Evolutionary conservation across 1,140 invertebrate genomes (phyloP).

Genomic region (Rhagoletis zephyria): DNA sequence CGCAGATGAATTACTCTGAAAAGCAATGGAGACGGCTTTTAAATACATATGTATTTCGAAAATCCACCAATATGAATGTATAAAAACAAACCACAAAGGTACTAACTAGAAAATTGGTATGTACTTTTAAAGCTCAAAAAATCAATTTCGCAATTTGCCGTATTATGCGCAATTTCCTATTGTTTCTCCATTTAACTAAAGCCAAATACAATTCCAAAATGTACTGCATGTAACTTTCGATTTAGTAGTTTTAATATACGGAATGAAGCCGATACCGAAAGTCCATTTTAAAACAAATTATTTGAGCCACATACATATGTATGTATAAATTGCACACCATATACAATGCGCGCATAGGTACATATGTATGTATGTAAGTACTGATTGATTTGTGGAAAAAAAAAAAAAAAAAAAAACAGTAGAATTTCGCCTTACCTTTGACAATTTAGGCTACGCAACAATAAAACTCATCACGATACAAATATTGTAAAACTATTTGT

Average conservation of each 20-base stretch:
- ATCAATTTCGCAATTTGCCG: neutral
- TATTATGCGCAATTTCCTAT: neutral
- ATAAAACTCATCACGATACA: neutral
- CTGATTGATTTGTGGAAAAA: no score
- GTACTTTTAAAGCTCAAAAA: constrained; percentile 17
- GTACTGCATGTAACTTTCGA: no score
- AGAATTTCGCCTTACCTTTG: neutral
- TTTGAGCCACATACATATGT: neutral
- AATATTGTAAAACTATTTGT: neutral
- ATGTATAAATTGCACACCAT: no score
- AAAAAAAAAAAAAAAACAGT: no score
- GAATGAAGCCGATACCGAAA: neutral
- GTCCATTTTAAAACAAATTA: neutral
- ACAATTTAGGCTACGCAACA: neutral
- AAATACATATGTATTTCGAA: neutral
- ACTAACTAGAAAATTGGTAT: neutral
- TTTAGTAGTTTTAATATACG: no score
- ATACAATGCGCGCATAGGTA: neutral
- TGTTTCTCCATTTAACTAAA: neutral
- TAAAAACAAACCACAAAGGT: constrained; percentile 3
- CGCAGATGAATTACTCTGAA: constrained; percentile 4
- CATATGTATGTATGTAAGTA: no score
- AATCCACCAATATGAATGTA: neutral
- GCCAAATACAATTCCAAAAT: neutral
- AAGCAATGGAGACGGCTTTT: neutral